Evolutionary conservation across 2,113 vertebrate genomes (phyloP).

Genomic region (Nesogale talazaci): DNA sequence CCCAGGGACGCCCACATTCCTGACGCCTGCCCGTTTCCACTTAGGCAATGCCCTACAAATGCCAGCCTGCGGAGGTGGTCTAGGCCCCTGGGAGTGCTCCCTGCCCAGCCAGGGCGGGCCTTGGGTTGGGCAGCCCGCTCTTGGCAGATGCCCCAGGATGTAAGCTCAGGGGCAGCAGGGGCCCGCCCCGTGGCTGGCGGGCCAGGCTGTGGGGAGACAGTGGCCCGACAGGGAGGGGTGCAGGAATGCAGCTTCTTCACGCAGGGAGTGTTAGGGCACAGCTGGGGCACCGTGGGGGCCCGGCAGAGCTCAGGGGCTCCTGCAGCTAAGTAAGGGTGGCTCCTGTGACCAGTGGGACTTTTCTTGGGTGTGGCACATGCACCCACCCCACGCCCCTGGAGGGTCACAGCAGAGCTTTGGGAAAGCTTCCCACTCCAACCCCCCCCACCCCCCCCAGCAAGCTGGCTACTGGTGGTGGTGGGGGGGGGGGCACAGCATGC

Average conservation of each 20-base stretch:
- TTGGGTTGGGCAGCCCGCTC: background rate
- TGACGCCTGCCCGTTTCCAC: conserved; percentile 70
- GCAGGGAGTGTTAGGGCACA: no score
- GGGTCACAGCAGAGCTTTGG: no score
- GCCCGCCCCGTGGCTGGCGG: background rate
- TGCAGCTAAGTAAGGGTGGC: no score
- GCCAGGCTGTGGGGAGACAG: background rate
- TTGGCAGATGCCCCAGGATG: background rate
- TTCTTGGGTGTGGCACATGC: background rate
- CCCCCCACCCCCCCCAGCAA: no score
- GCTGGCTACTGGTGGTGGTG: no score
- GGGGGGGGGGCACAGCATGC: no score
- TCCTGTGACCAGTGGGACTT: background rate
- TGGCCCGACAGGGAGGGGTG: background rate
- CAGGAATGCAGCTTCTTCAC: conserved; percentile 50
- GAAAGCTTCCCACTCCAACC: no score
- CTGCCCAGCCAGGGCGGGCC: background rate
- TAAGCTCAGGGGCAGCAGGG: background rate
- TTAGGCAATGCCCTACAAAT: conserved; percentile 69
- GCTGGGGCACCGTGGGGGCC: no score
- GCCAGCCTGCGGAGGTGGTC: conserved; percentile 46
- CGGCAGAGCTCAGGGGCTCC: no score
- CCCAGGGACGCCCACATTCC: conserved; percentile 52
- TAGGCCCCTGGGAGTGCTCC: conserved; percentile 55
- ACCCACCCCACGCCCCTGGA: fast-evolving